phyloP scores from a whole-genome alignment of 2,113 vertebrate genomes.

The Solea senegalensis region DNA sequence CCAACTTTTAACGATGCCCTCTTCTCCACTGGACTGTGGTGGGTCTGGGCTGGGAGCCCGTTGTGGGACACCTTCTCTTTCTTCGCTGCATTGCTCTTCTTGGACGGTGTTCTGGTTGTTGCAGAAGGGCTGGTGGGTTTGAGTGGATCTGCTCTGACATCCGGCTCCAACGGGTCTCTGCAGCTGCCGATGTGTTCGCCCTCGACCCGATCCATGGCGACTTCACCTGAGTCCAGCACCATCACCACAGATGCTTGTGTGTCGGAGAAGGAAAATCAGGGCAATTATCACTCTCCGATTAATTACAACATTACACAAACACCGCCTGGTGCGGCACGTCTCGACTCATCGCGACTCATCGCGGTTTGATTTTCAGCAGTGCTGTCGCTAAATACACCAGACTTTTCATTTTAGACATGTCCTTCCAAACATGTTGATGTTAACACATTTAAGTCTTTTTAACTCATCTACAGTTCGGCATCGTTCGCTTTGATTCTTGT shows the following conservation, averaged over 20 bases:
- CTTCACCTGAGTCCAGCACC: constrained; percentile 86
- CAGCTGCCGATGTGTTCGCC: constrained; percentile 49
- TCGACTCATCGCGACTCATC: no score
- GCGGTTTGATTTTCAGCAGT: no score
- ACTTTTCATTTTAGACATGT: no score
- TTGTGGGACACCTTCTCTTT: constrained; percentile 66
- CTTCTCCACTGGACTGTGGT: constrained; percentile 45
- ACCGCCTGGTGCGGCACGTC: no score
- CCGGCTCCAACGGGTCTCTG: constrained; percentile 49
- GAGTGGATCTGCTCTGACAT: constrained; percentile 37
- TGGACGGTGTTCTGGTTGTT: constrained; percentile 15
- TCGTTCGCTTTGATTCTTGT: no score
- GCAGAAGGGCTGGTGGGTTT: constrained; percentile 19
- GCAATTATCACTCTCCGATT: background rate
- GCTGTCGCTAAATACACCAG: no score
- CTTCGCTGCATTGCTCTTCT: constrained; percentile 46
- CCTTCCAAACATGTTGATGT: no score
- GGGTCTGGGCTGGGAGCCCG: constrained; percentile 63
- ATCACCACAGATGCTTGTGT: constrained; percentile 75
- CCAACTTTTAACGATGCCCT: background rate
- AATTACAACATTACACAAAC: no score
- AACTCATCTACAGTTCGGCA: no score
- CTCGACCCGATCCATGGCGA: constrained; percentile 81
- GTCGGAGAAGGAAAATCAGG: background rate
- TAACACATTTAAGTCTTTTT: no score